Percentiles rank a stretch among this genome's conserved stretches.
These are phyloP conservation scores for Tenthredo livida DNA, from an alignment of 2,888 invertebrate genomes.

Conservation along the genomic window DNA sequence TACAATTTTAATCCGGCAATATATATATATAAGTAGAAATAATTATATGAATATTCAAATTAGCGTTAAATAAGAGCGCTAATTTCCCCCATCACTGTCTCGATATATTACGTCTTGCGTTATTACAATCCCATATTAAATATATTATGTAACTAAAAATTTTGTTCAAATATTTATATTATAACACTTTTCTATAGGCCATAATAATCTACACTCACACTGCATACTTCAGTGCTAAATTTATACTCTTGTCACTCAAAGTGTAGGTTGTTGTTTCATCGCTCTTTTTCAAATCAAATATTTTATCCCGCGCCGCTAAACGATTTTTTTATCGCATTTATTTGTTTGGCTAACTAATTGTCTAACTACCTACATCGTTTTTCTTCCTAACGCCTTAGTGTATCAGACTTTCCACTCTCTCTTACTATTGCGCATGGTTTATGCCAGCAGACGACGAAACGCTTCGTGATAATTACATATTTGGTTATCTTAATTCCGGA, in stretches of 20 bases:
- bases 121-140: neutral
- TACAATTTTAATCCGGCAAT: neutral
- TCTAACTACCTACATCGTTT: neutral
- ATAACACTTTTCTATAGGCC: neutral
- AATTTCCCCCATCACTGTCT: neutral
- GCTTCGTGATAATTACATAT: no score
- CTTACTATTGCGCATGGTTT: neutral
- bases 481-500: neutral
- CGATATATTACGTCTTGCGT: neutral
- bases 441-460: conserved; percentile 22
- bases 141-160: conserved; percentile 9
- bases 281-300: conserved; percentile 19
- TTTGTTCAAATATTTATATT: neutral
- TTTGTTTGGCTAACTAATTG: neutral
- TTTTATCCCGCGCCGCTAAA: neutral
- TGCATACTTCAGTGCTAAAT: conserved; percentile 22
- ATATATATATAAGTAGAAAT: neutral
- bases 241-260: no score
- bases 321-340: neutral
- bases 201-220: neutral
- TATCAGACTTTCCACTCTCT: conserved; percentile 3
- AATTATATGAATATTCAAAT: neutral
- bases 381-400: neutral
- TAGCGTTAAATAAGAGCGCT: neutral
- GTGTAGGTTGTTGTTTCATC: neutral